These are phyloP conservation scores for Pilophorus perplexus DNA, from an alignment of 2,888 invertebrate species.

Conservation along the genomic window DNA sequence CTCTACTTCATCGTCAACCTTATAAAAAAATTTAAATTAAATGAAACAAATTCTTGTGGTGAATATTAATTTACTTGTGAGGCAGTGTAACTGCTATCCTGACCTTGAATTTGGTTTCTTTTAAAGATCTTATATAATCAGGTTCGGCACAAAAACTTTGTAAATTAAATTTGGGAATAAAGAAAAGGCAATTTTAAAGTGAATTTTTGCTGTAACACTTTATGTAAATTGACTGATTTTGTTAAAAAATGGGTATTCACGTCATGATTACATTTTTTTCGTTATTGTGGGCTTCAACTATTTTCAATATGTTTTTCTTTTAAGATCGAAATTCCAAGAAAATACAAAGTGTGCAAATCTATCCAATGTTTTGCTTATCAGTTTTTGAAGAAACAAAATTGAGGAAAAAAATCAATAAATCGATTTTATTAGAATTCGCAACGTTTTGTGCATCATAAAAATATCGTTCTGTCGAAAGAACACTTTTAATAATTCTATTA, in stretches of 20 bases:
- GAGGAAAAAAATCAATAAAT: slow-evolving; percentile 11
- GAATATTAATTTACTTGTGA: slow-evolving; percentile 35
- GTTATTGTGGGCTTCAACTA: slow-evolving; percentile 33
- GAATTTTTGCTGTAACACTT: background rate
- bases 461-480: slow-evolving; percentile 44
- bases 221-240: slow-evolving; percentile 26
- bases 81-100: slow-evolving; percentile 45
- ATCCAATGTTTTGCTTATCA: slow-evolving; percentile 11
- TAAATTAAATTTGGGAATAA: too few relatives aligned
- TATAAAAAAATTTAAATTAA: background rate
- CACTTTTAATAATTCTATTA: slow-evolving; percentile 45
- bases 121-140: background rate
- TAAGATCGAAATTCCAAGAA: slow-evolving; percentile 24
- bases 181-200: slow-evolving; percentile 31
- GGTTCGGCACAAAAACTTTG: too few relatives aligned
- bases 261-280: slow-evolving; percentile 36
- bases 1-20: background rate
- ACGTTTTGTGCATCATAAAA: slow-evolving; percentile 45
- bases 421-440: slow-evolving; percentile 32
- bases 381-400: slow-evolving; percentile 5
- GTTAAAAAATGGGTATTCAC: slow-evolving; percentile 12
- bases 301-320: slow-evolving; percentile 26
- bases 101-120: slow-evolving; percentile 16
- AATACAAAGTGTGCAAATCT: slow-evolving; percentile 34
- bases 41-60: slow-evolving; percentile 7